Conservation (phyloP, 2,797 vertebrate genomes). For the Tragelaphus oryx region DNA sequence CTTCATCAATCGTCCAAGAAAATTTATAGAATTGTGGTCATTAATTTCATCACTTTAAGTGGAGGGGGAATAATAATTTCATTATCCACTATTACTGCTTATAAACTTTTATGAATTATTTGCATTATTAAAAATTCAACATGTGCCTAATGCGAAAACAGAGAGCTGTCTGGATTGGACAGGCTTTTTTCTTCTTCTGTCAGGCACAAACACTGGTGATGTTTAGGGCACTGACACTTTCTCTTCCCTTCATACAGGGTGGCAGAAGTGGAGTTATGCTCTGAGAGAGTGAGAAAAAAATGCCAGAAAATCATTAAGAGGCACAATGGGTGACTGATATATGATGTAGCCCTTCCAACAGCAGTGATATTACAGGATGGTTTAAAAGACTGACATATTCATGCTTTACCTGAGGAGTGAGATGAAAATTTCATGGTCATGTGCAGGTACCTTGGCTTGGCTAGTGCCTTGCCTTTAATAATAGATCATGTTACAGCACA, state of each 20-base stretch:
- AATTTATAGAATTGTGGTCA: background rate
- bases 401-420: background rate
- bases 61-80: conserved; percentile 3
- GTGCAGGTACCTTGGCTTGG: background rate
- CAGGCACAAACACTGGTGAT: conserved; percentile 1
- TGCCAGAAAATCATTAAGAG: background rate
- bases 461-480: background rate
- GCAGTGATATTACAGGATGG: background rate
- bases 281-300: background rate
- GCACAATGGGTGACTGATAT: background rate
- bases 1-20: conserved; percentile 44
- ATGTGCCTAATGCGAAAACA: background rate
- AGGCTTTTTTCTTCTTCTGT: background rate
- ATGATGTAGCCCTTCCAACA: background rate
- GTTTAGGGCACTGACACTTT: background rate
- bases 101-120: conserved; percentile 44
- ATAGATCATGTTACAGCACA: background rate
- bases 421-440: background rate
- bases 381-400: background rate
- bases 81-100: conserved; percentile 29
- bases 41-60: conserved; percentile 40
- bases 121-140: conserved; percentile 29
- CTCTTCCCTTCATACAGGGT: background rate
- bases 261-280: background rate
- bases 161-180: background rate